Conservation (phyloP, 2,113 vertebrate genomes). For the Phocoena phocoena region DNA sequence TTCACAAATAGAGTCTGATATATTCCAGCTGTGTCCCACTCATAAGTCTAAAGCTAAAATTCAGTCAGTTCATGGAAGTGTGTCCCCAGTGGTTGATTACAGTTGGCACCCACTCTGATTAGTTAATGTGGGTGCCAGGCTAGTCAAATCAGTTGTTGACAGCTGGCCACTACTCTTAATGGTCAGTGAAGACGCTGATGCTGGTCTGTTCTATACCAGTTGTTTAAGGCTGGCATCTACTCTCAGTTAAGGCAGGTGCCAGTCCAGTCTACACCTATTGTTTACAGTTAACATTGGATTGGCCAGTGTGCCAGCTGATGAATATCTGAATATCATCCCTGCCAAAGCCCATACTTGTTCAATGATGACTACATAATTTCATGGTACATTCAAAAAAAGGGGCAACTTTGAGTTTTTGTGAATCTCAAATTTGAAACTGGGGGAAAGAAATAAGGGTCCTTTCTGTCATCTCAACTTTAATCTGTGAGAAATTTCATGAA, state of each 20-base stretch:
- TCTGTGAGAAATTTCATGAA: neutral
- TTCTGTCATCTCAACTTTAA: neutral
- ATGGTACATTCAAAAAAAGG: neutral
- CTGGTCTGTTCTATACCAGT: too few relatives aligned
- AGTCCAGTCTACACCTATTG: neutral
- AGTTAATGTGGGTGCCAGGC: neutral
- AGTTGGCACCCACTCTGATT: neutral
- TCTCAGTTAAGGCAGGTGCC: neutral
- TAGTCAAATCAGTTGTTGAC: neutral
- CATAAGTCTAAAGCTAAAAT: neutral
- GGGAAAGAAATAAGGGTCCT: neutral
- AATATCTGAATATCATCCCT: neutral
- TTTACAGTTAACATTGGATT: neutral
- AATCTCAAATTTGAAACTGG: neutral
- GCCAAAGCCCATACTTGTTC: neutral
- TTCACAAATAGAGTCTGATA: neutral
- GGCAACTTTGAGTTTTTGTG: neutral
- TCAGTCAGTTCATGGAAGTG: neutral
- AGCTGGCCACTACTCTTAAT: neutral
- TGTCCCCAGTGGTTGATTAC: neutral
- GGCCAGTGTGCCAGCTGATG: neutral
- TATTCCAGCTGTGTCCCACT: neutral
- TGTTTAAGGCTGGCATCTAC: neutral
- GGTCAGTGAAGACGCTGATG: neutral
- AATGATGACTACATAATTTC: neutral